These are phyloP conservation scores for Arvicanthis niloticus DNA, from an alignment of 2,113 vertebrate genomes.

Conservation along the genomic window DNA sequence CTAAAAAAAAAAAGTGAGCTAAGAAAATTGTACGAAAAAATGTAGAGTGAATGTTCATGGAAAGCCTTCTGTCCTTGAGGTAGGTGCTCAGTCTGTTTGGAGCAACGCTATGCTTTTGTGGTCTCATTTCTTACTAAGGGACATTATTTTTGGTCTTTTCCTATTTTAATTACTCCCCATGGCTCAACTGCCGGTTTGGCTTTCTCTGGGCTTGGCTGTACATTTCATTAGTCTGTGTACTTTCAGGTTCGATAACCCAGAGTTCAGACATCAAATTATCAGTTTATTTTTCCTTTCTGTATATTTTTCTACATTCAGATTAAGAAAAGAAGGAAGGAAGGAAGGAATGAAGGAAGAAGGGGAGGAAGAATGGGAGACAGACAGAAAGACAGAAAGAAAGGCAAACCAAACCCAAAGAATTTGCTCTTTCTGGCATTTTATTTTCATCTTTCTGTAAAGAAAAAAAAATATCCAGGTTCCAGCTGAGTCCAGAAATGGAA, in stretches of 20 bases:
- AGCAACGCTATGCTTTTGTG: conserved; percentile 57
- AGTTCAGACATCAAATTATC: conserved; percentile 69
- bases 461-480: conserved; percentile 21
- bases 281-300: conserved; percentile 72
- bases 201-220: conserved; percentile 76
- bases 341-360: neutral
- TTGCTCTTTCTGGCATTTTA: neutral
- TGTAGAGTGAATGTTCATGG: conserved; percentile 55
- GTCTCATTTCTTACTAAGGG: conserved; percentile 77
- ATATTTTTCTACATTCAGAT: conserved; percentile 47
- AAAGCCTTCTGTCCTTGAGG: conserved; percentile 64
- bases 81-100: conserved; percentile 75
- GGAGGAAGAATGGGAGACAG: no score
- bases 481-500: conserved; percentile 63
- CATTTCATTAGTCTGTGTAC: conserved; percentile 70
- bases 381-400: neutral
- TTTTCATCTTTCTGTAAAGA: conserved; percentile 66
- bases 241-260: conserved; percentile 62
- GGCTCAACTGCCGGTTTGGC: conserved; percentile 81
- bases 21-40: conserved; percentile 61
- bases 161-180: conserved; percentile 78
- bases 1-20: conserved; percentile 57
- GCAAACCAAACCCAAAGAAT: neutral
- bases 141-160: conserved; percentile 76
- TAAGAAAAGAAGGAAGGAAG: neutral